Percentiles rank a stretch among this genome's conserved stretches.
Evolutionary conservation across 92 coral and sea anemone species (phyloP).

Genomic region (Phenganax stokvisi): DNA sequence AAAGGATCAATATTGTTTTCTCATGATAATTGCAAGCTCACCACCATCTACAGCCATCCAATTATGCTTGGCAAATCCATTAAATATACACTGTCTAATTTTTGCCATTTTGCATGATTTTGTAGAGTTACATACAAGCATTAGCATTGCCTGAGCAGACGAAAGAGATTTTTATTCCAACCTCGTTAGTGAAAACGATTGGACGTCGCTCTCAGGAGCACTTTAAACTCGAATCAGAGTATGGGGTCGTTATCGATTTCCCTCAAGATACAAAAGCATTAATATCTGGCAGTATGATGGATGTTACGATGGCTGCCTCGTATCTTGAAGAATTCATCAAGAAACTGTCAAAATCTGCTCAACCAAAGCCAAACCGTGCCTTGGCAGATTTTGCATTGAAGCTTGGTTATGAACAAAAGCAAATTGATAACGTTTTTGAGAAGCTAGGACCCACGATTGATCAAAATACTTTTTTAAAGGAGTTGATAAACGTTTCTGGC

Average conservation of each 20-base stretch:
- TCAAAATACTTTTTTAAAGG: conserved; percentile 77
- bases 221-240: conserved; percentile 17
- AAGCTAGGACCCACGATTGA: conserved; percentile 78
- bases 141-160: conserved; percentile 2
- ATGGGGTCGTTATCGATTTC: conserved; percentile 26
- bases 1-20: no score
- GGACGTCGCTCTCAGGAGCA: conserved; percentile 14
- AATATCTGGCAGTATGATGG: not conserved
- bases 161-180: not conserved
- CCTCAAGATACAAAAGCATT: conserved; percentile 23
- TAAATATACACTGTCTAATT: no score
- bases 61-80: not conserved
- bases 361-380: conserved; percentile 54
- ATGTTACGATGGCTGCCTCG: not conserved
- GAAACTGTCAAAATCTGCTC: not conserved
- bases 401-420: conserved; percentile 80
- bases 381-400: conserved; percentile 84
- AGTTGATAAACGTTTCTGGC: conserved; percentile 62
- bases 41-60: not conserved
- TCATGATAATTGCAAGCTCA: no score
- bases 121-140: conserved; percentile 28
- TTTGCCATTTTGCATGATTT: not conserved
- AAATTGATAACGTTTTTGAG: conserved; percentile 64
- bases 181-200: not conserved
- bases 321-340: conserved; percentile 19